A percentile compares a stretch with the other conserved stretches of the same genome.
These are phyloP conservation scores for Xiphophorus maculatus DNA, from an alignment of 2,113 vertebrate genomes.

Conservation along the genomic window DNA sequence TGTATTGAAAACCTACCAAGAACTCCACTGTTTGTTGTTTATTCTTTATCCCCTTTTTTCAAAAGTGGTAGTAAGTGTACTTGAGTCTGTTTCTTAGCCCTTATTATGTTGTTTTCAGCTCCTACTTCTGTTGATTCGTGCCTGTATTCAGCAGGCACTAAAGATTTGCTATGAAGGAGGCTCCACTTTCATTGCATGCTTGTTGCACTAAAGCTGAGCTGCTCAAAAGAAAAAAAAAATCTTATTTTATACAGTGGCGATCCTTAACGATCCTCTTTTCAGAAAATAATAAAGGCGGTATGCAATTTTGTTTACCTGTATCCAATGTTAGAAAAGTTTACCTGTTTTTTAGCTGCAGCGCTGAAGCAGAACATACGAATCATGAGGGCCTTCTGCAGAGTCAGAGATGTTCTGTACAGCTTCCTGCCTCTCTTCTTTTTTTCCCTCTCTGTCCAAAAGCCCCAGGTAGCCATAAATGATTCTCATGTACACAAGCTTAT, in stretches of 20 bases:
- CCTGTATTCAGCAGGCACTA: slow-evolving; percentile 31
- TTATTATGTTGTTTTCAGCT: slow-evolving; percentile 61
- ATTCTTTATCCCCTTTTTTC: slow-evolving; percentile 35
- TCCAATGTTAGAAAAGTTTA: slow-evolving; percentile 13
- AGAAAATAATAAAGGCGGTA: slow-evolving; percentile 31
- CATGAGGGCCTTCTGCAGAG: slow-evolving; percentile 34
- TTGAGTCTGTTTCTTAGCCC: slow-evolving; percentile 65
- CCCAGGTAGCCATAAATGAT: slow-evolving; percentile 34
- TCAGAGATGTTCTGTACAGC: slow-evolving; percentile 53
- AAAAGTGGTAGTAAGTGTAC: slow-evolving; percentile 50
- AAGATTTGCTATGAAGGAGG: slow-evolving; percentile 34
- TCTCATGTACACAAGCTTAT: slow-evolving; percentile 59
- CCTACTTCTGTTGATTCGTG: slow-evolving; percentile 60
- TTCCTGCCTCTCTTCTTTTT: slow-evolving; percentile 57
- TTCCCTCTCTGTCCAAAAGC: slow-evolving; percentile 33
- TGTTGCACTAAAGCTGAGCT: slow-evolving; percentile 40
- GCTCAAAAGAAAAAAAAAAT: slow-evolving; percentile 3
- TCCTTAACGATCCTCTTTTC: slow-evolving; percentile 1
- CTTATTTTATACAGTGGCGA: slow-evolving; percentile 1
- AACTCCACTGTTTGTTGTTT: slow-evolving; percentile 41
- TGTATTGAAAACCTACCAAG: slow-evolving; percentile 34
- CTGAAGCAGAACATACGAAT: slow-evolving; percentile 19
- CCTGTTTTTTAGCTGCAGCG: slow-evolving; percentile 23
- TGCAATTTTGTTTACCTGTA: slow-evolving; percentile 39
- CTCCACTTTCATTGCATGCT: slow-evolving; percentile 61